Conservation (phyloP, 2,888 invertebrate genomes). For the Spialia ferax region DNA sequence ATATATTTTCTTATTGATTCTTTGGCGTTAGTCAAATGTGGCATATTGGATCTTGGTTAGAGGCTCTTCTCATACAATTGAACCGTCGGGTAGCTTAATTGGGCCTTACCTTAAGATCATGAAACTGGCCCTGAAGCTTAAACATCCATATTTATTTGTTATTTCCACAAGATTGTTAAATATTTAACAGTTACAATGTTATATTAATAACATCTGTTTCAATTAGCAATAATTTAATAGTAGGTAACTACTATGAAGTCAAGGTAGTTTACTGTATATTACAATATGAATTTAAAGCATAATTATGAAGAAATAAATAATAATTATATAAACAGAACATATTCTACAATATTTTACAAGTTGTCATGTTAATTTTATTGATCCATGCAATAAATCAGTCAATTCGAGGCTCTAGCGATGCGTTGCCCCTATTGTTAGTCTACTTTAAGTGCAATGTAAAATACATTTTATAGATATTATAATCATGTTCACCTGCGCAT, state of each 20-base stretch:
- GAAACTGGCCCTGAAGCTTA: too few species aligned
- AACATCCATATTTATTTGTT: not conserved
- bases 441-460: conserved; percentile 43
- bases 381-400: conserved; percentile 48
- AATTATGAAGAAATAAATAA: conserved; percentile 17
- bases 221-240: conserved; percentile 15
- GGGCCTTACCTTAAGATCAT: too few species aligned
- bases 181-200: not conserved
- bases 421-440: conserved; percentile 44
- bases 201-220: conserved; percentile 7
- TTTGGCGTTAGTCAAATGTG: too few species aligned
- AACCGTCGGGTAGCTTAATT: too few species aligned
- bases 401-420: conserved; percentile 43
- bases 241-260: conserved; percentile 3
- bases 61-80: too few species aligned
- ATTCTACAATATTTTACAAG: conserved; percentile 26
- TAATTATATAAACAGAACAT: conserved; percentile 7
- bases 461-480: conserved; percentile 44
- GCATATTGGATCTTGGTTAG: too few species aligned
- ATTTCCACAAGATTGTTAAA: not conserved
- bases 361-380: conserved; percentile 35
- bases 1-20: too few species aligned
- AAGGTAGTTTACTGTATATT: conserved; percentile 10
- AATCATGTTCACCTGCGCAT: conserved; percentile 62
- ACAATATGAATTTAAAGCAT: conserved; percentile 14